Base-by-base conservation (phyloP, 2,113 vertebrate species). In the Gulo gulo region DNA sequence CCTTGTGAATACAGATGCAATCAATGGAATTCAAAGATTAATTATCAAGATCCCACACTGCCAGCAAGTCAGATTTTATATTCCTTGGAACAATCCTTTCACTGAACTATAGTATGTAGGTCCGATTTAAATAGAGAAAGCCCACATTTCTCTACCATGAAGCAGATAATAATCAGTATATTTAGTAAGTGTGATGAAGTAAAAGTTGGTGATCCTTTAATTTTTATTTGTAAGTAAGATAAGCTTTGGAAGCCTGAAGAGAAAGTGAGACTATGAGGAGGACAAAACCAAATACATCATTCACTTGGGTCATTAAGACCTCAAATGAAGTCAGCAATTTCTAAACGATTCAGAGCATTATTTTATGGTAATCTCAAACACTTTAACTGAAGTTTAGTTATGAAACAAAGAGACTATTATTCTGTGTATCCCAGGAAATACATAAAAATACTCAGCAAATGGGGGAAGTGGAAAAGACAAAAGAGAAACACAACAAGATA, bases 361-460 rank as follows among this genome's bases (percentile, higher is more conserved):
- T 80, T 97, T 94, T 36, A 42, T 78, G 84, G 20, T 73, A 96
- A 92, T 82, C 47, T 91, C 42, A 96, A 93, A 79, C 74, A 94
- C 26, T 96, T 94, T 83, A 96, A 36, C 29, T 71, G 74, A 23
- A 95, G 52, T 82, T 97, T 89, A 79, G 50, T 81, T 94, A 88
- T 85, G 42, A 97, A 96, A 82, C 45, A 88, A 95, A 88, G 26
- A 18, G 52, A 95, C 20, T 42, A 1, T 88, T 95, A 47, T 71
- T n/a, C 31, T 86, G 50, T 96, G 55, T 61, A n/a, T 76, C n/a
- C 42, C 50, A 85, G 10, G 74, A 97, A 90, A 78, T 31, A 79
- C 29, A 88, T 15, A 89, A 59, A 83, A 80, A 34, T 18, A 76
- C 45, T 88, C n/a, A 47, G 29, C 31, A 78, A 59, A 47, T 45